Evolutionary conservation across 1,140 invertebrate species (phyloP), one percentile per base, ranked within the genome.

Genomic region (Dendroctonus valens): DNA sequence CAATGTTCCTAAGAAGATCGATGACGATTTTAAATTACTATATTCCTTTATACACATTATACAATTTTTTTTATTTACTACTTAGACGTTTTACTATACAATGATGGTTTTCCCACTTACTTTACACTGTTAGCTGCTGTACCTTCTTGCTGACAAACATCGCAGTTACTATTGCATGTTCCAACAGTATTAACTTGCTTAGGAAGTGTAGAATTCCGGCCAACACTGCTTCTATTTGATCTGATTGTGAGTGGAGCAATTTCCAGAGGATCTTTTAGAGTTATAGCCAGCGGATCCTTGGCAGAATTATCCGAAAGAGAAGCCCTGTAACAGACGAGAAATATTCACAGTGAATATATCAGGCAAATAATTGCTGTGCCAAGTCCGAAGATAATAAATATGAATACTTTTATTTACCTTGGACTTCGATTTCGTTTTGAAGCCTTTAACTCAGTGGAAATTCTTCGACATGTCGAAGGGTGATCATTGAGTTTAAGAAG

Each of bases 81-180:
- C 26, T 26, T n/a, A n/a, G 26, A 1, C 1, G 26, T 26, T 26
- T 26, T 26, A 26, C 26, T 26, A 26, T 26, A 26, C 26, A 26
- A 26, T 26, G 26, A 26, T 26, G 26, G 26, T 26, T 26, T 26
- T 26, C 26, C 5, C 6, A 55, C 80, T 79, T 74, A 90, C 88
- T 85, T 85, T 46, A 91, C 89, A 68, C 89, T 83, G 80, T 89
- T 89, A 67, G 83, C 78, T 70, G 74, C 81, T 62, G 83, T 82
- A 37, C 88, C 89, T 53, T 82, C 76, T 65, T 81, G 78, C 26
- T 80, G 75, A 77, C 89, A 91, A 55, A 88, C 87, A 74, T 86
- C 85, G 75, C 90, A 91, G 50, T 44, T 7, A 52, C 26, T 55
- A 41, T 37, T 9, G 53, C 53, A 38, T n/a, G 7, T 44, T 42